Evolutionary conservation across 2,888 invertebrate species (phyloP), one percentile per base, ranked within the genome.

Genomic region (Xestobium rufovillosum): DNA sequence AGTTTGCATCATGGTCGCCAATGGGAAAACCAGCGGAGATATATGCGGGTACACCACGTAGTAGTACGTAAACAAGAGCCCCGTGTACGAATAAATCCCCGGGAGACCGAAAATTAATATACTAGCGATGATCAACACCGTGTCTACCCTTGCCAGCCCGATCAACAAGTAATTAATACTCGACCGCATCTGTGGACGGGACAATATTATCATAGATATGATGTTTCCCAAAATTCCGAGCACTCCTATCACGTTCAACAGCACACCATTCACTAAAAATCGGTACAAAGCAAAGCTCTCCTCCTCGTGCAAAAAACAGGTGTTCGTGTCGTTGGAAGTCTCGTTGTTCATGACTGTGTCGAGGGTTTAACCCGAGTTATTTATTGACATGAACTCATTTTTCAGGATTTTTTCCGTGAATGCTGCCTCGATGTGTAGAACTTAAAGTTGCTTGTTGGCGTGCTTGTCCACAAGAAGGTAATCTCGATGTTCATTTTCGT

Each of bases 101-200:
- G 87, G 84, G 50, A 94, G 73, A 17, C 90, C 90, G 66, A 94
- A 94, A 47, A 92, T 77, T 51, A 82, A 71, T 49, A 88, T 75
- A 39, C 90, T 86, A 30, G 89, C 88, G 51, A 90, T 70, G 53
- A 95, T 86, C 50, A 96, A 76, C 46, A 87, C 77, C 8, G 89
- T 90, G 71, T 97, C 97, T 66, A 91, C 92, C 52, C 89, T 77
- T 14, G 96, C 95, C 51, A 97, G 73, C 3, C 92, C 94, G 47
- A 91, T 87, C 42, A 97, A 75, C 58, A 95, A 77, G 65, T 91
- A 89, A 68, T 95, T 95, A 59, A 95, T 90, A 59, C 94, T 92
- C 40, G 91, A 91, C 55, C 88, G 80, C 95, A 96, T 95, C 66
- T 94, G 86, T 14, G 92, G 91, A 36, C 91, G 77, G 39, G 89